These are phyloP conservation scores for Trididemnum nubilum DNA, from an alignment of 23 tunicate species.

Conservation along the genomic window DNA sequence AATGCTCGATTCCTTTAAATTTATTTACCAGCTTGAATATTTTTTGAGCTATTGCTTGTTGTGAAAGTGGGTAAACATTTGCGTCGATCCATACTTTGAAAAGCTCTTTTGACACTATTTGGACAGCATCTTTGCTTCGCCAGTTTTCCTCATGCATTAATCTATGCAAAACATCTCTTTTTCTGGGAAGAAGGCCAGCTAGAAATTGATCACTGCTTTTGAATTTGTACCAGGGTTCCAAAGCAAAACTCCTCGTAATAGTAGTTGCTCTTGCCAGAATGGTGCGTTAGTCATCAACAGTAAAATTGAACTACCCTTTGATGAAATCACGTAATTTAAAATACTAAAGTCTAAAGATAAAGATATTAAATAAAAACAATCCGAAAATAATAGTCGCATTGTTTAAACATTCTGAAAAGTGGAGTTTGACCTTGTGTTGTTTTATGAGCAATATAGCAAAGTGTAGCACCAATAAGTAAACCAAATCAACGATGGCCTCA, in stretches of 20 bases:
- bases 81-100: background rate
- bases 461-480: background rate
- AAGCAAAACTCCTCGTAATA: background rate
- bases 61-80: background rate
- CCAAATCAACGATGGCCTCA: background rate
- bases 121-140: background rate
- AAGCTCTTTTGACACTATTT: conserved; percentile 13
- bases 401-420: background rate
- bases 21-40: background rate
- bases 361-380: background rate
- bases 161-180: background rate
- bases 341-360: background rate
- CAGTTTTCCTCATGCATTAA: background rate
- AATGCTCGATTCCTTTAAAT: background rate
- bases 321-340: background rate
- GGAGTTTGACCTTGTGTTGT: background rate
- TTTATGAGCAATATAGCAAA: background rate
- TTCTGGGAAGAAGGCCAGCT: conserved; percentile 10
- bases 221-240: background rate
- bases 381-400: background rate
- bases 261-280: too few species aligned
- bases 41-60: background rate
- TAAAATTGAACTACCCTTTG: background rate
- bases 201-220: background rate
- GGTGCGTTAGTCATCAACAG: background rate